Evolutionary conservation across 1,140 invertebrate species (phyloP), one percentile per base, ranked within the genome.

Genomic region (Brachionus rubens): DNA sequence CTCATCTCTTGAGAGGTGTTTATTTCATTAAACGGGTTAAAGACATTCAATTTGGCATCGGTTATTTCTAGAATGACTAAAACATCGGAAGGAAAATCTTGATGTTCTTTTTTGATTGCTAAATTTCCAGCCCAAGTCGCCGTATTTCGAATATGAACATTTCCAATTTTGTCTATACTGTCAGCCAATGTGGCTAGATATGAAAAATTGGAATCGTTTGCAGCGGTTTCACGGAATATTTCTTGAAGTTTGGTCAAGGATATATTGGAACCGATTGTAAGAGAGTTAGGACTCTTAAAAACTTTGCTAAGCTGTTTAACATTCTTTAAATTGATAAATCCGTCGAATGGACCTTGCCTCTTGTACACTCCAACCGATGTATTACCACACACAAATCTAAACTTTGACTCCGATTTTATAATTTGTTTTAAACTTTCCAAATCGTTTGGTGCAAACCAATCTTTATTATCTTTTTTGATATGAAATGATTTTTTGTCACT

Each of bases 41-140:
- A 41, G 41, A 72, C 40, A 41, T 50, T 54, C 9, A 72, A 1
- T 24, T 21, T 50, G 0, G 68, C 68, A 19, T 16, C 46, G 12
- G 19, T 19, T 28, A 40, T 30, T 54, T 72, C 68, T 33, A 72
- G 33, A 50, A 72, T 48, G 7, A 30, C 33, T 24, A 54, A 48
- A 16, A 72, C 28, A 54, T 72, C 68, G n/a, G 91, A 92, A 1
- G 89, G 89, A 80, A 92, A 92, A 76, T 90, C 88, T 1, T 83
- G 84, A 78, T 90, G 86, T 6, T 82, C 79, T 77, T 91, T 88
- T 82, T 92, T 92, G 75, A 91, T 87, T 84, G 90, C 89, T 50
- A 93, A 82, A 80, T 92, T 92, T 36, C 91, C 91, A 46, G 90
- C 91, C 77, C 92, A 81, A 30, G 72, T 6, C 89, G 90, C 76